Percentiles rank a stretch among this genome's conserved stretches.
Conservation (phyloP, 2,888 invertebrate genomes). For the Campoletis raptor region DNA sequence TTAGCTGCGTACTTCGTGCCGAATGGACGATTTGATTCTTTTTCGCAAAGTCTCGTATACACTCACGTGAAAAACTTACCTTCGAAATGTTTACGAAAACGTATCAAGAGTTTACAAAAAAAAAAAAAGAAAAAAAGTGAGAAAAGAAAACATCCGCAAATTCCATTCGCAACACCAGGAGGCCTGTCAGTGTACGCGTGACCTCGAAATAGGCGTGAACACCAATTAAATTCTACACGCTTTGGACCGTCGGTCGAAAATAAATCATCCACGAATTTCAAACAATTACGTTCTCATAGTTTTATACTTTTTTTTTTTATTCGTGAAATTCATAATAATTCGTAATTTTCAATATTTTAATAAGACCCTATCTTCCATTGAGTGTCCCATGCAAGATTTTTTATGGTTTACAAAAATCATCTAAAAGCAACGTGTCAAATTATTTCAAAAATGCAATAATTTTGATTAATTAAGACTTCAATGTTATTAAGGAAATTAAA, state of each 20-base stretch:
- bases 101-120: neutral
- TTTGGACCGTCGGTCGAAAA: slow-evolving; percentile 30
- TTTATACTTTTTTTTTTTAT: neutral
- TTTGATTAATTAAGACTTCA: too few species aligned
- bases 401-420: too few species aligned
- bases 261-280: slow-evolving; percentile 24
- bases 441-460: too few species aligned
- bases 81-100: neutral
- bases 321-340: too few species aligned
- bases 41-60: neutral
- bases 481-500: too few species aligned
- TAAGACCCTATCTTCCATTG: too few species aligned
- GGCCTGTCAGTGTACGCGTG: slow-evolving; percentile 39
- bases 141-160: slow-evolving; percentile 13
- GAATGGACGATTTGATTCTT: neutral
- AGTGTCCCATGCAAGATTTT: too few species aligned
- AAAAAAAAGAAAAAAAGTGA: slow-evolving; percentile 18
- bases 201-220: slow-evolving; percentile 64
- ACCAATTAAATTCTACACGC: slow-evolving; percentile 60
- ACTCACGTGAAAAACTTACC: slow-evolving; percentile 13
- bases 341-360: too few species aligned
- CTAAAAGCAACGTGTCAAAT: too few species aligned
- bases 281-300: neutral
- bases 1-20: neutral
- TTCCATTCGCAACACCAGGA: slow-evolving; percentile 42